These are phyloP conservation scores for Athetis lepigone DNA, from an alignment of 2,888 invertebrate species.

Conservation along the genomic window DNA sequence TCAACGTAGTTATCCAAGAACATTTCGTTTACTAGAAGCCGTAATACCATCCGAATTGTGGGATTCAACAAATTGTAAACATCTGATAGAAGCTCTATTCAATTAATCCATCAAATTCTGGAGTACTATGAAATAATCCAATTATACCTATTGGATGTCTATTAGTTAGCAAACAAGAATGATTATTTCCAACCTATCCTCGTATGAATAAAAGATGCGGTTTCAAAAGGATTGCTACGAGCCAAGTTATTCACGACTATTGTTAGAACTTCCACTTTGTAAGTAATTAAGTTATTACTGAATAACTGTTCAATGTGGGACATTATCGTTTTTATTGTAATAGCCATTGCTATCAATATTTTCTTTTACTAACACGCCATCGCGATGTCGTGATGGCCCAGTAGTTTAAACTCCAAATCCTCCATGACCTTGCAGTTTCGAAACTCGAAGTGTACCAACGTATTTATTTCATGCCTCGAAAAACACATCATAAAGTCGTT, in stretches of 20 bases:
- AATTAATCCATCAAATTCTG: conserved; percentile 37
- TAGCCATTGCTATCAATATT: neutral
- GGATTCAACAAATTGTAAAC: conserved; percentile 34
- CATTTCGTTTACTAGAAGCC: neutral
- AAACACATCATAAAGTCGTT: too few relatives aligned
- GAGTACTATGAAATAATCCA: conserved; percentile 31
- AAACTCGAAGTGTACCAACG: too few relatives aligned
- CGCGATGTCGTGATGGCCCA: too few relatives aligned
- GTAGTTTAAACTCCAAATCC: too few relatives aligned
- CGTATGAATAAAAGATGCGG: conserved; percentile 35
- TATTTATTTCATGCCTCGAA: too few relatives aligned
- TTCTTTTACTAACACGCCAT: too few relatives aligned
- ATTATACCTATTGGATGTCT: conserved; percentile 27
- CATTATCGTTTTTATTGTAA: too few relatives aligned
- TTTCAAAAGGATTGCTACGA: conserved; percentile 23
- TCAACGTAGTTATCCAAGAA: neutral
- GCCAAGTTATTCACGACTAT: conserved; percentile 1
- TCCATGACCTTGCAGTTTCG: too few relatives aligned
- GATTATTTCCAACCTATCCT: conserved; percentile 21
- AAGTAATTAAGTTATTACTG: conserved; percentile 10
- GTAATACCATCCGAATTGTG: conserved; percentile 15
- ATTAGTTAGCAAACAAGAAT: conserved; percentile 20
- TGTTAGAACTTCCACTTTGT: neutral
- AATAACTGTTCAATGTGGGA: neutral
- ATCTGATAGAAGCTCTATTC: conserved; percentile 19